phyloP scores from a whole-genome alignment of 2,113 vertebrate species.

The Spermophilus dauricus region DNA sequence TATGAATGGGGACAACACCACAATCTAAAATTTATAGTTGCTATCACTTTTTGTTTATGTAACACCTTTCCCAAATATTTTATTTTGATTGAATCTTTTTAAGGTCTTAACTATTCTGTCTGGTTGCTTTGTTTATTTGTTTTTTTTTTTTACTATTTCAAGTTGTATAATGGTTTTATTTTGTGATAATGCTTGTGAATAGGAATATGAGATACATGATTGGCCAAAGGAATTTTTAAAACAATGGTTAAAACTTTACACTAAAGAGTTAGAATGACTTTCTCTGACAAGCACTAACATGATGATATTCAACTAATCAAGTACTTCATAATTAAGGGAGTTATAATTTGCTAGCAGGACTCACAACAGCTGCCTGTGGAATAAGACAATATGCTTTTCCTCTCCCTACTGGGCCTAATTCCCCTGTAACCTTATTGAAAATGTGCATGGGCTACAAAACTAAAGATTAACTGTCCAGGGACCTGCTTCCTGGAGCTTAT shows the following conservation, averaged over 20 bases:
- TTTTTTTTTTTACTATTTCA: neutral
- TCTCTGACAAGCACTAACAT: neutral
- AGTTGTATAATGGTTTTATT: neutral
- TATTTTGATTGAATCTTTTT: neutral
- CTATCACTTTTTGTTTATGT: constrained; percentile 1
- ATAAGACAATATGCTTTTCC: constrained; percentile 85
- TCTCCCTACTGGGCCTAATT: constrained; percentile 87
- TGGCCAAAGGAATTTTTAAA: neutral
- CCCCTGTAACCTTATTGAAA: constrained; percentile 90
- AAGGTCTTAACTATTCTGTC: neutral
- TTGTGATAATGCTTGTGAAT: neutral
- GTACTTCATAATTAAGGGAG: constrained; percentile 83
- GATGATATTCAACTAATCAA: constrained; percentile 78
- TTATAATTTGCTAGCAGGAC: constrained; percentile 84
- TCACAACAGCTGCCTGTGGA: constrained; percentile 83
- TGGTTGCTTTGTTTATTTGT: neutral
- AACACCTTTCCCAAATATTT: neutral
- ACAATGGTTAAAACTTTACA: neutral
- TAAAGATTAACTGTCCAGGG: constrained; percentile 90
- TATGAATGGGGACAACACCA: neutral
- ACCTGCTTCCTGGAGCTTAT: constrained; percentile 89
- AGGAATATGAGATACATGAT: neutral
- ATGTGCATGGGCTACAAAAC: constrained; percentile 91
- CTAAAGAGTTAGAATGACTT: constrained; percentile 48
- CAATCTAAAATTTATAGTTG: neutral